Evolutionary conservation across 2,888 invertebrate genomes (phyloP).

Genomic region (Drosophila borborema): DNA sequence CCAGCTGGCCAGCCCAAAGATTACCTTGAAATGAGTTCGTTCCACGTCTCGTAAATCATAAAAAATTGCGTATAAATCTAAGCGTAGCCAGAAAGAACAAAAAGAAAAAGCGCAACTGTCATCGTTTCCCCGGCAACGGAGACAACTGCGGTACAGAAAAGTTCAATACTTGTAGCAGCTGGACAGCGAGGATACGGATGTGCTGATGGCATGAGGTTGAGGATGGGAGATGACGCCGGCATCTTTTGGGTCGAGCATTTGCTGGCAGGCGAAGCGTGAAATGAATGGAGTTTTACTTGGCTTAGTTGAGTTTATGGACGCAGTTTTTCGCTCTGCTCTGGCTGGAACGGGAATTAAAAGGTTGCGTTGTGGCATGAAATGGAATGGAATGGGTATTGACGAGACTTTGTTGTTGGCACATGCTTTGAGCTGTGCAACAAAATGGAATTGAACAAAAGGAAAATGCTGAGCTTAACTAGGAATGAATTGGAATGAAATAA

Average conservation of each 20-base stretch:
- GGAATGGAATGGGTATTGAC: neutral
- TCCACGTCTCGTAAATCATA: constrained; percentile 65
- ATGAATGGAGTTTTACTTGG: constrained; percentile 57
- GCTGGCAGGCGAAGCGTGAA: constrained; percentile 65
- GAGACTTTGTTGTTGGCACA: constrained; percentile 11
- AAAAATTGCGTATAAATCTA: constrained; percentile 65
- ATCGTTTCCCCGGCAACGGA: constrained; percentile 57
- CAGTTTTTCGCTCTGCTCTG: constrained; percentile 23
- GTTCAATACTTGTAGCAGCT: constrained; percentile 39
- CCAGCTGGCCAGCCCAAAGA: constrained; percentile 25
- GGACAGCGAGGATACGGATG: constrained; percentile 22
- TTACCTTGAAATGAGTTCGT: constrained; percentile 44
- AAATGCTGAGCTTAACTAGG: neutral
- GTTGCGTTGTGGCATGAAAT: constrained; percentile 4
- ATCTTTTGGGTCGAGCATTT: constrained; percentile 46
- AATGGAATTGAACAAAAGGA: neutral
- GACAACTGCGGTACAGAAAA: constrained; percentile 43
- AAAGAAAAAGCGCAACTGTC: constrained; percentile 71
- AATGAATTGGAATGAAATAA: neutral
- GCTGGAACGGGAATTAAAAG: constrained; percentile 13
- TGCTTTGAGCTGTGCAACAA: neutral
- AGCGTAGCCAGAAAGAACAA: constrained; percentile 17
- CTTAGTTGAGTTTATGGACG: constrained; percentile 42
- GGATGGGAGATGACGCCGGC: constrained; percentile 22
- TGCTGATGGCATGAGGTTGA: neutral